A percentile compares a stretch with the other conserved stretches of the same genome.
These are phyloP conservation scores for Pocota personata DNA, from an alignment of 2,888 invertebrate genomes.

Conservation along the genomic window DNA sequence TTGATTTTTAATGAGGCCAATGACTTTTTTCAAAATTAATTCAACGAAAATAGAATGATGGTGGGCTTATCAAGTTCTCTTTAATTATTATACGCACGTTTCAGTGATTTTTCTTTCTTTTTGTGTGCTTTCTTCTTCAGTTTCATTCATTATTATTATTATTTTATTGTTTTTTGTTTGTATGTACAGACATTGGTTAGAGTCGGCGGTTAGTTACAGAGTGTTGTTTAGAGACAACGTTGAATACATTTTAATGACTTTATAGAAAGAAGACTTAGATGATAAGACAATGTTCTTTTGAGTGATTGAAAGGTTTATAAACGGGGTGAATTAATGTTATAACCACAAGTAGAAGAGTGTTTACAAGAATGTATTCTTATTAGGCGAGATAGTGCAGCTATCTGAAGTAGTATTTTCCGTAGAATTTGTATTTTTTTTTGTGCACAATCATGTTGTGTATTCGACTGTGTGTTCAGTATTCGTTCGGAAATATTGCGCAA, in stretches of 20 bases:
- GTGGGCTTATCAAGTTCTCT: constrained; percentile 26
- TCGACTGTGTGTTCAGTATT: no score
- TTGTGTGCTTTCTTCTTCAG: constrained; percentile 6
- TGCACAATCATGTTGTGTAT: no score
- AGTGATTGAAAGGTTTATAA: neutral
- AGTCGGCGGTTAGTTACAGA: neutral
- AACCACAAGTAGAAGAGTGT: neutral
- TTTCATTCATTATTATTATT: constrained; percentile 33
- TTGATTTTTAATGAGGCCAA: constrained; percentile 37
- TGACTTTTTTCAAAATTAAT: constrained; percentile 30
- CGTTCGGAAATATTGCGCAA: no score
- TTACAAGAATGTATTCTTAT: neutral
- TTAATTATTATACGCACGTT: constrained; percentile 47
- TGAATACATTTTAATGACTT: neutral
- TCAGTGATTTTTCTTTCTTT: constrained; percentile 6
- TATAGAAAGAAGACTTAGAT: neutral
- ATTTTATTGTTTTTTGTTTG: neutral
- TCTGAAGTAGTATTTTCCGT: neutral
- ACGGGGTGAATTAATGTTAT: neutral
- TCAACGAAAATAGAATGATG: constrained; percentile 15
- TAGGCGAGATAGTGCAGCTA: neutral
- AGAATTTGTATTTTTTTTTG: neutral
- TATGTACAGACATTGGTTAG: neutral
- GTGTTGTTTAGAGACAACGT: neutral
- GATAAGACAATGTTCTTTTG: neutral